A percentile compares a stretch with the other conserved stretches of the same genome.
Evolutionary conservation across 2,888 invertebrate genomes (phyloP).

Genomic region (Dicycla oo): DNA sequence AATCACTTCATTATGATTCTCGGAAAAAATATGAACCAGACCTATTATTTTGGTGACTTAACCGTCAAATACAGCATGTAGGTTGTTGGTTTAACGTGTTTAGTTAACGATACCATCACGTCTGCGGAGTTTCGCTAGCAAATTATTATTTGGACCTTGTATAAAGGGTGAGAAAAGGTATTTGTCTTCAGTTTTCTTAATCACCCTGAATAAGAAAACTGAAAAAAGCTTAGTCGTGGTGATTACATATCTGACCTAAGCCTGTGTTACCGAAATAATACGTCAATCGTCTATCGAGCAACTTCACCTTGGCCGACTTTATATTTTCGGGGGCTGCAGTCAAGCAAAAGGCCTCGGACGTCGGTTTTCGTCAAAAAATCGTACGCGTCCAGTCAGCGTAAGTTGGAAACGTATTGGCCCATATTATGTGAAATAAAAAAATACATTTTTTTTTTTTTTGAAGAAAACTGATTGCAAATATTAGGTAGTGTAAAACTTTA

Average conservation of each 20-base stretch:
- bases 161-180: too few relatives aligned
- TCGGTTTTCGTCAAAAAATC: neutral
- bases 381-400: neutral
- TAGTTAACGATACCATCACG: too few relatives aligned
- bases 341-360: neutral
- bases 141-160: too few relatives aligned
- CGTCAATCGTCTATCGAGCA: constrained; percentile 29
- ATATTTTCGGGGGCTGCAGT: constrained; percentile 29
- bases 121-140: too few relatives aligned
- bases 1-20: too few relatives aligned
- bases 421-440: too few relatives aligned
- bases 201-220: too few relatives aligned
- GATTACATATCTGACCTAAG: constrained; percentile 10
- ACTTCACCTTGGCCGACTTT: constrained; percentile 34
- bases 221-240: neutral
- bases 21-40: too few relatives aligned
- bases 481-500: neutral
- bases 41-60: too few relatives aligned
- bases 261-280: constrained; percentile 21
- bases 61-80: too few relatives aligned
- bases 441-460: neutral
- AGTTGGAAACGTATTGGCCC: neutral
- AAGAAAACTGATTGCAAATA: neutral
- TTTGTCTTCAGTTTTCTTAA: too few relatives aligned
- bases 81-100: too few relatives aligned